phyloP scores from a whole-genome alignment of 2,888 invertebrate genomes.

The Volucella bombylans region DNA sequence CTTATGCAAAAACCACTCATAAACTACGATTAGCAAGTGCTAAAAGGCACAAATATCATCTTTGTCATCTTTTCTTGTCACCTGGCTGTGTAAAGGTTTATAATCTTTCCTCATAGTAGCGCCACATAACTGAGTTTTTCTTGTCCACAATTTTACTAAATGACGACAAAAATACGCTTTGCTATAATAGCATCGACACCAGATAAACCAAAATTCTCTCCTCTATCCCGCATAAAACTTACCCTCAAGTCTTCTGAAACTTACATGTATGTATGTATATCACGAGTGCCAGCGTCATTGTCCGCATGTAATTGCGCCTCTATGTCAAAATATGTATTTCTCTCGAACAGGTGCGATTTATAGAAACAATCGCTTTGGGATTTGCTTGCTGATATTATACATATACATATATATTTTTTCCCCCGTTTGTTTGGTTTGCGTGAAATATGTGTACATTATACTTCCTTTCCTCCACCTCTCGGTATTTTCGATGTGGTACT shows the following conservation, averaged over 20 bases:
- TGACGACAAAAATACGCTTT: not conserved
- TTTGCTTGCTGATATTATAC: not conserved
- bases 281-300: slow-evolving; percentile 43
- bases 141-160: slow-evolving; percentile 2
- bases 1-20: slow-evolving; percentile 1
- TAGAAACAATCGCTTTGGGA: slow-evolving; percentile 63
- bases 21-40: slow-evolving; percentile 18
- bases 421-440: slow-evolving; percentile 10
- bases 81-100: not conserved
- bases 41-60: slow-evolving; percentile 29
- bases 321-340: slow-evolving; percentile 60
- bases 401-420: not conserved
- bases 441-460: slow-evolving; percentile 30
- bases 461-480: not conserved
- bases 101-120: not conserved
- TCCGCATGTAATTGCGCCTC: slow-evolving; percentile 54
- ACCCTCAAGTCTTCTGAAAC: not conserved
- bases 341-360: slow-evolving; percentile 68
- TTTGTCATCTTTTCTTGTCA: not conserved
- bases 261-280: slow-evolving; percentile 27
- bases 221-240: slow-evolving; percentile 9
- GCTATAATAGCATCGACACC: not conserved
- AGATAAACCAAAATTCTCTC: not conserved
- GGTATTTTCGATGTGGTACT: not conserved
- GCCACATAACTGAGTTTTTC: not conserved